Percentiles rank a stretch among this genome's conserved stretches.
Conservation (phyloP, 1,140 invertebrate genomes). For the Calephelis nemesis region DNA sequence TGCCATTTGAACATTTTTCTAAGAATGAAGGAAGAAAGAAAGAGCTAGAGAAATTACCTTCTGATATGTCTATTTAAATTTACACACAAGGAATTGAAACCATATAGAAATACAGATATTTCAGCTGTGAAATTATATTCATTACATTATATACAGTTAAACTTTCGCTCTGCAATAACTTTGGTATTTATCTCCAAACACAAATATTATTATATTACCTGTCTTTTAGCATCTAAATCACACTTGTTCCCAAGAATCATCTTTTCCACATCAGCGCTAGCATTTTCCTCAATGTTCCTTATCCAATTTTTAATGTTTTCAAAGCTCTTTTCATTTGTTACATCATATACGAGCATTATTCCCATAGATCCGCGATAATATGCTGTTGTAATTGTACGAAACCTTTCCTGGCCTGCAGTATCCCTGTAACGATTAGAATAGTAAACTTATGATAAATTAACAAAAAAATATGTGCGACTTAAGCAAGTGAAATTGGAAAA, state of each 20-base stretch:
- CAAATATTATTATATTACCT: constrained; percentile 80
- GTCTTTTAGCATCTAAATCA: constrained; percentile 98
- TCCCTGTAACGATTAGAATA: constrained; percentile 82
- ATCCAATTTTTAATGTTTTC: constrained; percentile 99
- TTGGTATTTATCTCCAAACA: neutral
- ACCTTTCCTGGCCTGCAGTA: constrained; percentile 96
- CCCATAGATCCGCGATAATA: constrained; percentile 99
- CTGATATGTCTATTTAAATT: too few species aligned
- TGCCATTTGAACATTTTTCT: too few species aligned
- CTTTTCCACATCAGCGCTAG: constrained; percentile 99
- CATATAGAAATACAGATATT: too few species aligned
- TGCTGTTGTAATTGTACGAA: constrained; percentile 98
- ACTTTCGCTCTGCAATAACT: too few species aligned
- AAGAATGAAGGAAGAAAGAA: too few species aligned
- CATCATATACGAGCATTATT: constrained; percentile 99
- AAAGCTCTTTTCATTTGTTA: constrained; percentile 98
- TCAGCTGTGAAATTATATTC: too few species aligned
- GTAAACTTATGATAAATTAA: neutral
- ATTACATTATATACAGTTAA: too few species aligned
- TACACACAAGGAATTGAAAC: too few species aligned
- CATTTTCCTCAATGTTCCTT: constrained; percentile 99
- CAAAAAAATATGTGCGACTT: constrained; percentile 26
- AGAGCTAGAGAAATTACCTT: too few species aligned
- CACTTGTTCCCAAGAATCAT: constrained; percentile 99
- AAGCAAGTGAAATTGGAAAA: too few species aligned